Evolutionary conservation across 1,140 invertebrate species (phyloP), one percentile per base, ranked within the genome.

Genomic region (Lepidostoma basale): DNA sequence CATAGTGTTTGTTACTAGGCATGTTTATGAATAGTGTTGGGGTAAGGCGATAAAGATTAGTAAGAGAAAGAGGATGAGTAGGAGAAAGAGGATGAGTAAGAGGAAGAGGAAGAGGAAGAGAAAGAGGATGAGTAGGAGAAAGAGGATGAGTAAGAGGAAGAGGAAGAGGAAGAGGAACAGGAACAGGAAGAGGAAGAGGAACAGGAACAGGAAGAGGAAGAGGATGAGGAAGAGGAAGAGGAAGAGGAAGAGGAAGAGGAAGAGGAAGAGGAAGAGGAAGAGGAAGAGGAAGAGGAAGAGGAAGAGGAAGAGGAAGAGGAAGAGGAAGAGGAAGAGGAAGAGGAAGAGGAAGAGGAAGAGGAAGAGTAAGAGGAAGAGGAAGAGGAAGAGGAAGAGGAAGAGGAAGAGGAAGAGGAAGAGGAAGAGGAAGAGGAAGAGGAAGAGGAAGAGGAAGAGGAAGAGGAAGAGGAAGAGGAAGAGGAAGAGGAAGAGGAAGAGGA

Each of bases 121-220:
- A 14, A 42, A 14, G 14, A 23, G 60, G 23, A 45, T 26, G 69
- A 25, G 54, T 52, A 20, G 69, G 75, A 62, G 77, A 77, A 59
- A 74, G 76, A 66, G 74, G 78, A 62, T 75, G 76, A 54, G 69
- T 62, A 47, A 49, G 73, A 12, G 67, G 52, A 16, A 64, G 14
- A 4, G 54, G 39, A 40, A 52, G 66, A 28, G 63, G 68, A 33
- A 73, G 76, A 52, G 70, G 44, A 74, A 77, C 68, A 74, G 76
- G 47, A 73, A 74, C 63, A 74, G 75, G 67, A 68, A 74, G 44
- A 65, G 74, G 58, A 74, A 77, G 58, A 74, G 63, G 28, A 69
- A 76, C 12, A 42, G 65, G 52, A 69, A 36, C 28, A 72, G 75
- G 40, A 70, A 73, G 45, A 71, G 74, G 9, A 36, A 36, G 25